A percentile compares a stretch with the other conserved stretches of the same genome.
phyloP scores from a whole-genome alignment of 2,888 invertebrate genomes.

The Keiferia lycopersicella region DNA sequence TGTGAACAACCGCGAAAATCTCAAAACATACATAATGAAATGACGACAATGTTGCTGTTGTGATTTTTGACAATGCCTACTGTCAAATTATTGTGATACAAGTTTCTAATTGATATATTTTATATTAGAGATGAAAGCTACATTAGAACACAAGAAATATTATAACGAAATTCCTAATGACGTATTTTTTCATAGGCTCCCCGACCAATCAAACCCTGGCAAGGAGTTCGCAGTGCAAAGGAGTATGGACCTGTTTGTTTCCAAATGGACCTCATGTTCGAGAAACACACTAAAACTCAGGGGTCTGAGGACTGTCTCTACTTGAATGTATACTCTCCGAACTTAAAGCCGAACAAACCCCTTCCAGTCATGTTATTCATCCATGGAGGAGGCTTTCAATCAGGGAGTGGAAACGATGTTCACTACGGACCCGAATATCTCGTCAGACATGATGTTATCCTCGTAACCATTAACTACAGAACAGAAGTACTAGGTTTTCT shows the following conservation, averaged over 20 bases:
- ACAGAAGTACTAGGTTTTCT: conserved; percentile 50
- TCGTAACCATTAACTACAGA: conserved; percentile 52
- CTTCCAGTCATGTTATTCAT: conserved; percentile 56
- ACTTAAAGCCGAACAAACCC: conserved; percentile 38
- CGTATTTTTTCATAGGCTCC: conserved; percentile 43
- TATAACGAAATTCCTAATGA: conserved; percentile 24
- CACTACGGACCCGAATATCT: conserved; percentile 48
- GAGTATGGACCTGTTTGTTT: conserved; percentile 43
- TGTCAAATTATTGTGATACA: too few relatives aligned
- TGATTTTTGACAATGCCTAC: too few relatives aligned
- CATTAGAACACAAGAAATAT: not conserved
- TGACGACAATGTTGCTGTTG: too few relatives aligned
- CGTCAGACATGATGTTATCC: conserved; percentile 43
- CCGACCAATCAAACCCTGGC: conserved; percentile 46
- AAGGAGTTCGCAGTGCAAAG: conserved; percentile 48
- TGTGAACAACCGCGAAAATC: too few relatives aligned
- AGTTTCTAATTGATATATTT: too few relatives aligned
- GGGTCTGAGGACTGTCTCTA: conserved; percentile 60
- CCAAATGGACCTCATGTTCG: conserved; percentile 39
- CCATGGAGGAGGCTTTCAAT: conserved; percentile 45
- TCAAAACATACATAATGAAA: too few relatives aligned
- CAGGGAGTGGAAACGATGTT: conserved; percentile 46
- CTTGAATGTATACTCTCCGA: conserved; percentile 55
- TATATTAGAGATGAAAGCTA: not conserved
- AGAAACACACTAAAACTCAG: conserved; percentile 23